phyloP scores from a whole-genome alignment of 2,888 invertebrate species.

The Callyntrura guangdongensis region DNA sequence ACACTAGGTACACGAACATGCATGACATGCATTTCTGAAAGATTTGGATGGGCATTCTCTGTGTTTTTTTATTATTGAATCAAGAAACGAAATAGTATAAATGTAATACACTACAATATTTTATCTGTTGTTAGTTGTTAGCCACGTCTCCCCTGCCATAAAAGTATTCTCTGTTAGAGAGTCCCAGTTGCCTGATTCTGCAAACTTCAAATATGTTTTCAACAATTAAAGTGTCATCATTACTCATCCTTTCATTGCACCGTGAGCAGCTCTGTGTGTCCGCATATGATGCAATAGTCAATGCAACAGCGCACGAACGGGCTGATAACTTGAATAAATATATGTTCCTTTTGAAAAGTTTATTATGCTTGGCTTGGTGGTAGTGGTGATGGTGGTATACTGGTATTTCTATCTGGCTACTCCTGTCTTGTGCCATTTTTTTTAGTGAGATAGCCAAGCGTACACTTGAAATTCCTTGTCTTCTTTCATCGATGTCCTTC shows the following conservation, averaged over 20 bases:
- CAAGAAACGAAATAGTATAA: slow-evolving; percentile 6
- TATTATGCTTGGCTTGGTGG: neutral
- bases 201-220: slow-evolving; percentile 52
- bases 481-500: slow-evolving; percentile 35
- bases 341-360: slow-evolving; percentile 9
- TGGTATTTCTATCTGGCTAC: neutral
- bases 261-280: slow-evolving; percentile 43
- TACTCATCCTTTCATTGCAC: slow-evolving; percentile 74
- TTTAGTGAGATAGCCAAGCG: neutral
- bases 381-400: neutral
- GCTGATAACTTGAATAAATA: slow-evolving; percentile 17
- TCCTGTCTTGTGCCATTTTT: neutral
- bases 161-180: slow-evolving; percentile 7
- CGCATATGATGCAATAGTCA: slow-evolving; percentile 75
- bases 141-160: slow-evolving; percentile 15
- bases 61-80: neutral
- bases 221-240: slow-evolving; percentile 78
- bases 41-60: neutral
- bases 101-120: neutral
- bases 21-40: neutral
- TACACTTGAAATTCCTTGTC: slow-evolving; percentile 53
- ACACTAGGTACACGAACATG: neutral
- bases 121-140: slow-evolving; percentile 2
- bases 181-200: slow-evolving; percentile 72
- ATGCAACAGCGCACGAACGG: slow-evolving; percentile 35